phyloP scores from a whole-genome alignment of 2,113 vertebrate genomes.

The Callionymus lyra region DNA sequence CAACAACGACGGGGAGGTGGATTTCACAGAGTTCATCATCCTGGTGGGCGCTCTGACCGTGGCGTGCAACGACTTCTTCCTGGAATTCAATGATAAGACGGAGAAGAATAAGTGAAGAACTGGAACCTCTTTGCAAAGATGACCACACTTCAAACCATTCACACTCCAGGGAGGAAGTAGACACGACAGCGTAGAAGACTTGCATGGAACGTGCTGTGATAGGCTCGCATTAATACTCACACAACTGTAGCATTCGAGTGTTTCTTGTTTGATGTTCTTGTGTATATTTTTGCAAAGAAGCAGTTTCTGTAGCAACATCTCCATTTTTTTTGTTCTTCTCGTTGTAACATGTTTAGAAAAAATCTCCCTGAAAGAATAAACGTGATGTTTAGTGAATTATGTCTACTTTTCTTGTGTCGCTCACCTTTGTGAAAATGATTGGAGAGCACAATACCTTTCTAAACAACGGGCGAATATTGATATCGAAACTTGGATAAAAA shows the following conservation, averaged over 20 bases:
- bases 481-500: too few species aligned
- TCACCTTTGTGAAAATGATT: too few species aligned
- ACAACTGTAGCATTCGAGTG: constrained; percentile 1
- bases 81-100: constrained; percentile 63
- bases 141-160: constrained; percentile 6
- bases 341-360: constrained; percentile 39
- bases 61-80: constrained; percentile 75
- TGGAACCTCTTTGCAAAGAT: too few species aligned
- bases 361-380: constrained; percentile 56
- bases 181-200: constrained; percentile 9
- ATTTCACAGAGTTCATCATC: constrained; percentile 74
- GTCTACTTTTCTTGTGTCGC: too few species aligned
- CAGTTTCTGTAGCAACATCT: too few species aligned
- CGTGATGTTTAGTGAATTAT: constrained; percentile 37
- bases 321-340: constrained; percentile 15
- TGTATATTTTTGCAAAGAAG: too few species aligned
- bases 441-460: too few species aligned
- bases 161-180: constrained; percentile 26
- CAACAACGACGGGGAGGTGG: constrained; percentile 74
- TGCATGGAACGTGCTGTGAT: constrained; percentile 17
- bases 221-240: constrained; percentile 17
- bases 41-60: constrained; percentile 72
- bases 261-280: constrained; percentile 20
- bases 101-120: constrained; percentile 52
- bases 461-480: too few species aligned